Conservation (phyloP, 2,113 vertebrate genomes). For the Phalacrocorax aristotelis region DNA sequence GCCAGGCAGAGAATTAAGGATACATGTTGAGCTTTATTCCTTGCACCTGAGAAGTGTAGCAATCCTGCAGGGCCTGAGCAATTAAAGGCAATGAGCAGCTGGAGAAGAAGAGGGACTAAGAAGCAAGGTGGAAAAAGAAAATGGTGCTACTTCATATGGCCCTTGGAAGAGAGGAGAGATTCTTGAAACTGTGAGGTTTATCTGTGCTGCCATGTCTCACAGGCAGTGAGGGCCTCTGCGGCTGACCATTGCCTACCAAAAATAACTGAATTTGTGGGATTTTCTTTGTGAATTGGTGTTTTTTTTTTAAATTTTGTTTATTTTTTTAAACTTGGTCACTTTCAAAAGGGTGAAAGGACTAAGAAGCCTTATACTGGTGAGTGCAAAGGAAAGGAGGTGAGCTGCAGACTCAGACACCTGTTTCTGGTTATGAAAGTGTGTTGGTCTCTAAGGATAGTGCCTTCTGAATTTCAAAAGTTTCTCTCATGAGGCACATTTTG, state of each 20-base stretch:
- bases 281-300: not conserved
- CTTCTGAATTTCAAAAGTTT: not conserved
- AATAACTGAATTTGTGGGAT: not conserved
- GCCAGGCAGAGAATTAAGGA: not conserved
- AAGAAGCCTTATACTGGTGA: not conserved
- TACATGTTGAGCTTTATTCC: not conserved
- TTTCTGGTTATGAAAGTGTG: not conserved
- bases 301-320: not conserved
- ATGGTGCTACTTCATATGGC: fast-evolving
- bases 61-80: not conserved
- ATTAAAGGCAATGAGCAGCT: not conserved
- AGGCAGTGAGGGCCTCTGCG: not conserved
- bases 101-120: not conserved
- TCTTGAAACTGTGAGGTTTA: not conserved
- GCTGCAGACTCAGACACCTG: not conserved
- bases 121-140: not conserved
- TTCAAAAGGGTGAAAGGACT: not conserved
- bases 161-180: not conserved
- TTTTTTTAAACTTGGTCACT: not conserved
- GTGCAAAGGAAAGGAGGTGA: not conserved
- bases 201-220: not conserved
- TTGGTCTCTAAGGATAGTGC: not conserved
- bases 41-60: not conserved
- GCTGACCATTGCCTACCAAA: not conserved
- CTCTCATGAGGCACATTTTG: not conserved